Conservation (phyloP, 1,140 invertebrate genomes). For the Pectinophora gossypiella region DNA sequence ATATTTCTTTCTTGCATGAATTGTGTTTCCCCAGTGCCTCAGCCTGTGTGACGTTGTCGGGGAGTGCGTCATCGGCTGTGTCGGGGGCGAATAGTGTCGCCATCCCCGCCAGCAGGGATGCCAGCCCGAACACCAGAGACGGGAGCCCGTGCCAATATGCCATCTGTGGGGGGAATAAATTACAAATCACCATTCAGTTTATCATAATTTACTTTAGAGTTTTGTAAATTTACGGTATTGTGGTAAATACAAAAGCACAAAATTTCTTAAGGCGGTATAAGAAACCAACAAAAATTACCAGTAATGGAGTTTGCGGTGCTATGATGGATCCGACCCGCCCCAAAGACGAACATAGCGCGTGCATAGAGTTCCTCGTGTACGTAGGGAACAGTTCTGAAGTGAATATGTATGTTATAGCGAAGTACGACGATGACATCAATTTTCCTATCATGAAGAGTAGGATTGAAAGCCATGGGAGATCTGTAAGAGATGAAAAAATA, state of each 20-base stretch:
- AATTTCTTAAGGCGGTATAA: too few species aligned
- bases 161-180: conserved; percentile 1
- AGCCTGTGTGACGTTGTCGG: conserved; percentile 11
- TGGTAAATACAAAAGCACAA: too few species aligned
- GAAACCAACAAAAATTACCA: conserved; percentile 68
- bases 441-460: conserved; percentile 76
- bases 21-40: not conserved
- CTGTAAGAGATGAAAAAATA: conserved; percentile 26
- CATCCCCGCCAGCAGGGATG: conserved; percentile 5
- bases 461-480: conserved; percentile 43
- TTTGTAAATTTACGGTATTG: too few species aligned
- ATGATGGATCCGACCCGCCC: conserved; percentile 80
- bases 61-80: conserved; percentile 4
- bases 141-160: conserved; percentile 6
- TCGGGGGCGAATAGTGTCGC: conserved; percentile 3
- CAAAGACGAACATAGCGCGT: conserved; percentile 80
- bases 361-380: conserved; percentile 78
- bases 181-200: not conserved
- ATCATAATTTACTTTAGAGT: conserved; percentile 23
- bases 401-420: conserved; percentile 79
- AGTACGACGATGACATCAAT: conserved; percentile 77
- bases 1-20: too few species aligned
- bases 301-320: conserved; percentile 77
- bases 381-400: conserved; percentile 84
- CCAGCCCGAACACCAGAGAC: conserved; percentile 2